A percentile compares a stretch with the other conserved stretches of the same genome.
phyloP scores from a whole-genome alignment of 2,888 invertebrate species.

The Tipula unca region DNA sequence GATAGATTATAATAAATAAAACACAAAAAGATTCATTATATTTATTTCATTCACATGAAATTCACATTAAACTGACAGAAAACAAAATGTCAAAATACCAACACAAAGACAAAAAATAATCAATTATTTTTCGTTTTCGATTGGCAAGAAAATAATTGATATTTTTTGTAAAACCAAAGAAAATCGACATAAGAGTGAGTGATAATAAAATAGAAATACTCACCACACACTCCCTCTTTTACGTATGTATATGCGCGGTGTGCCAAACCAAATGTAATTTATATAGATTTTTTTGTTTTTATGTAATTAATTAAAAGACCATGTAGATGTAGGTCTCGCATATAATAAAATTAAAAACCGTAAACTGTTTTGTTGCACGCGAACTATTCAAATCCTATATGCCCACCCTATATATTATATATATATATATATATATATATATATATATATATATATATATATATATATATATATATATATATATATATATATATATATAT shows the following conservation, averaged over 20 bases:
- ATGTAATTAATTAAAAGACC: neutral
- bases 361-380: neutral
- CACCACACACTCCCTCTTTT: neutral
- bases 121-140: no score
- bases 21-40: no score
- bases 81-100: no score
- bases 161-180: no score
- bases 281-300: neutral
- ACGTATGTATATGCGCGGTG: no score
- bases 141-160: no score
- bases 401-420: neutral
- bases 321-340: neutral
- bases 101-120: no score
- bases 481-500: neutral
- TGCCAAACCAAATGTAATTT: neutral
- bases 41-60: no score
- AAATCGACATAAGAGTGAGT: no score
- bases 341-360: neutral
- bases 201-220: neutral
- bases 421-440: neutral
- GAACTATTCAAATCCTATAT: neutral
- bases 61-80: no score
- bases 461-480: neutral
- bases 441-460: neutral
- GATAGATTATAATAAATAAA: no score